Evolutionary conservation across 2,888 invertebrate genomes (phyloP).

Genomic region (Cartodere bifasciata): DNA sequence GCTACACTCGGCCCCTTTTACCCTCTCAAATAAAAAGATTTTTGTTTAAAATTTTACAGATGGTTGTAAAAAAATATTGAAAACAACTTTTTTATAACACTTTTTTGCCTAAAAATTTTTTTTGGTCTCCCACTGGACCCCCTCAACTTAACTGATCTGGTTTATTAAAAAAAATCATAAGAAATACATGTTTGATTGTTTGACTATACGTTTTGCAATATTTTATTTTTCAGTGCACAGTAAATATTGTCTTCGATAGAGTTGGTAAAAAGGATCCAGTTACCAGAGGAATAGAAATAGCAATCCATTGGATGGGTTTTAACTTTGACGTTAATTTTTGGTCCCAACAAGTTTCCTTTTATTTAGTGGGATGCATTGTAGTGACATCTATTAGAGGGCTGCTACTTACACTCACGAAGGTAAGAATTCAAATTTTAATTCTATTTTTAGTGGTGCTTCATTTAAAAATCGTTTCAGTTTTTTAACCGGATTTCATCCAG

Average conservation of each 20-base stretch:
- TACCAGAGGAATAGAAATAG: slow-evolving; percentile 89
- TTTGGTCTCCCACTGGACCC: too few species aligned
- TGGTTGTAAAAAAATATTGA: too few species aligned
- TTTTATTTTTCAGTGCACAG: slow-evolving; percentile 63
- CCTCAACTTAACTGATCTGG: too few species aligned
- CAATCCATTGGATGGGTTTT: slow-evolving; percentile 92
- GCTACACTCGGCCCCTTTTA: too few species aligned
- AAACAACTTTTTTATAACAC: too few species aligned
- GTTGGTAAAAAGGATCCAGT: slow-evolving; percentile 98
- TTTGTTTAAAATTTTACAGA: too few species aligned
- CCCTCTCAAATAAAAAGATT: too few species aligned
- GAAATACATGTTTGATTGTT: slow-evolving; percentile 4
- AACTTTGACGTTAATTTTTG: slow-evolving; percentile 96
- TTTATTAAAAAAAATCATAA: too few species aligned
- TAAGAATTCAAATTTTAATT: slow-evolving; percentile 30
- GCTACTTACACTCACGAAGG: slow-evolving; percentile 92
- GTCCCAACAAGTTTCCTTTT: slow-evolving; percentile 98
- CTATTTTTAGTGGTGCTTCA: neutral
- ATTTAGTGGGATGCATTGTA: slow-evolving; percentile 93
- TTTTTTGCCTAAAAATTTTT: too few species aligned
- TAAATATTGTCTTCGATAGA: slow-evolving; percentile 97
- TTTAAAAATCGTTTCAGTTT: slow-evolving; percentile 55
- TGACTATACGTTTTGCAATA: slow-evolving; percentile 2
- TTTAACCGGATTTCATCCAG: slow-evolving; percentile 99
- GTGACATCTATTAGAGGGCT: slow-evolving; percentile 95